Percentiles rank a stretch among this genome's conserved stretches.
phyloP scores from a whole-genome alignment of 2,888 invertebrate genomes.

The Rhogogaster chlorosoma region DNA sequence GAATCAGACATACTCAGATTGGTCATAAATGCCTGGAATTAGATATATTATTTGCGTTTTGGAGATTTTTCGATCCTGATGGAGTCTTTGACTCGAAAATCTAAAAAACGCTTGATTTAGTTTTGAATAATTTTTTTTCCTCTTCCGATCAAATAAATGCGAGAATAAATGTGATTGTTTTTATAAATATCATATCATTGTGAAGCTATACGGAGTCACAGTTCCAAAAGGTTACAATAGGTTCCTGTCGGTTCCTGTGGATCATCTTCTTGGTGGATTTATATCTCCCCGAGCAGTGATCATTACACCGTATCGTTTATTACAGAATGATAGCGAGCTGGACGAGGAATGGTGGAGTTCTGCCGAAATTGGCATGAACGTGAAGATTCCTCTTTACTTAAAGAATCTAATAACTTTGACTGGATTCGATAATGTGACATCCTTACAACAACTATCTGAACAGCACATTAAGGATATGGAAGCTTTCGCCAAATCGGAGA shows the following conservation, averaged over 20 bases:
- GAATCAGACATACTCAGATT: no score
- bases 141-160: no score
- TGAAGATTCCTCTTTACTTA: not conserved
- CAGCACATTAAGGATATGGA: not conserved
- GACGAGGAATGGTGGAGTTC: not conserved
- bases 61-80: no score
- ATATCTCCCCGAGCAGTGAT: not conserved
- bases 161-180: no score
- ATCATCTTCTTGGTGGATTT: no score
- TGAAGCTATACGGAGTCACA: not conserved
- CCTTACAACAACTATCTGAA: not conserved
- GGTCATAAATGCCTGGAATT: no score
- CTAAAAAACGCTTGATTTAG: no score
- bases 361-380: not conserved
- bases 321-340: not conserved
- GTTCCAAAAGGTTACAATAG: not conserved
- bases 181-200: no score
- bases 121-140: no score
- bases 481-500: not conserved
- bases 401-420: slow-evolving; percentile 1
- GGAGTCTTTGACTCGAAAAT: no score
- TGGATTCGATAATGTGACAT: not conserved
- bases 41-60: no score
- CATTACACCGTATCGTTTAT: slow-evolving; percentile 1
- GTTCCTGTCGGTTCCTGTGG: no score